Base-by-base conservation (phyloP, 2,113 vertebrate species). In the Castor canadensis region DNA sequence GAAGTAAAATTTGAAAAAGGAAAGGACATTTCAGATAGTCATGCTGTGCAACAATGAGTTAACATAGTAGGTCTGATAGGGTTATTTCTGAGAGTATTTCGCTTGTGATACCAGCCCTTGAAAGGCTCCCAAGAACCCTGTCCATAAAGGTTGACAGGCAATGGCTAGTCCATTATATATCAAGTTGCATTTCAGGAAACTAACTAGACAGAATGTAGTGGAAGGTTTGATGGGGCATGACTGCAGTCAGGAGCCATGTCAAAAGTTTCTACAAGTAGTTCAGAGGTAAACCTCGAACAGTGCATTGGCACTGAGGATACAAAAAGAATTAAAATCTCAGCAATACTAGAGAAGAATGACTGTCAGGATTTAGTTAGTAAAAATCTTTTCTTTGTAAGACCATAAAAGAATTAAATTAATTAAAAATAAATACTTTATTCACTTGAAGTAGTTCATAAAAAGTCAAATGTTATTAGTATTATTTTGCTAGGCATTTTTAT, bases 361-460 rank as follows among this genome's bases (percentile, higher is more conserved):
- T 81, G 26, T 64, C 32, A 94, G 69, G 67, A 75, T n/a, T n/a
- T n/a, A n/a, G n/a, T n/a, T n/a, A n/a, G n/a, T n/a, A n/a, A n/a
- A n/a, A n/a, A n/a, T 77, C 54, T 56, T 10, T 66, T 58, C 28
- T 56, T 73, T 12, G 4, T 79, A 89, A 16, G 11, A 47, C 35
- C 19, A 28, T 77, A 47, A 95, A 88, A n/a, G n/a, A n/a, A n/a
- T n/a, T n/a, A n/a, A n/a, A n/a, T n/a, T n/a, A 5, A 69, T 71
- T 60, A 85, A 93, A 80, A n/a, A 89, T 91, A 89, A 19, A n/a
- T n/a, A n/a, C n/a, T n/a, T 45, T 20, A 62, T n/a, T 4, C 22
- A n/a, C 58, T 88, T 26, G 1, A 92, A 77, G 67, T 28, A 75
- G 47, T 3, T 49, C 20, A 95, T 76, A 85, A 81, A 64, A 47